A percentile compares a stretch with the other conserved stretches of the same genome.
phyloP scores from a whole-genome alignment of 2,797 vertebrate genomes.

The Siniperca scherzeri region DNA sequence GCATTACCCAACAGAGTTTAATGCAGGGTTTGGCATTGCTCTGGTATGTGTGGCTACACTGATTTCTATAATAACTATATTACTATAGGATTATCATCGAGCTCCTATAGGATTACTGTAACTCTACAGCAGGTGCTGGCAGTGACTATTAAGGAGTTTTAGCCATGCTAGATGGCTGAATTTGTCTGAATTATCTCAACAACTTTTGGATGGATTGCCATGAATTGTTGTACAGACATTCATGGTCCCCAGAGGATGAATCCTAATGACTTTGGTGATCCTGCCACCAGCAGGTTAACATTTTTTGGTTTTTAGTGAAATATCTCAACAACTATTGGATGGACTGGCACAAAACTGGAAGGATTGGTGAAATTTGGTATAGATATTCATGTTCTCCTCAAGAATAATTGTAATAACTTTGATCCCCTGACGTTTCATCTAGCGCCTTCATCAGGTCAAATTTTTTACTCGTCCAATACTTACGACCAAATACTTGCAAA shows the following conservation, averaged over 20 bases:
- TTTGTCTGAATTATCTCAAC: slow-evolving; percentile 6
- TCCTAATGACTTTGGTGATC: neutral
- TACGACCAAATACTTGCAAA: neutral
- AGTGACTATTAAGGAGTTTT: slow-evolving; percentile 13
- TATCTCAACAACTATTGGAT: neutral
- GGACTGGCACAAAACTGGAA: neutral
- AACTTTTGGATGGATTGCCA: neutral
- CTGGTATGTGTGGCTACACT: neutral
- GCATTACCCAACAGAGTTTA: slow-evolving; percentile 14
- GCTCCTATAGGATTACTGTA: slow-evolving; percentile 23
- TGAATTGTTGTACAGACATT: neutral
- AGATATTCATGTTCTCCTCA: too few relatives aligned
- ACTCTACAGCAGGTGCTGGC: slow-evolving; percentile 12
- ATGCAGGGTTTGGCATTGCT: neutral
- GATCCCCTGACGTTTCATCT: neutral
- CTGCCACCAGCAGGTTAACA: neutral
- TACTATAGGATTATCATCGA: slow-evolving; percentile 4
- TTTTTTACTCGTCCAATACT: neutral
- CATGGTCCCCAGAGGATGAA: neutral
- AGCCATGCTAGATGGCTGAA: neutral
- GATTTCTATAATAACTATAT: slow-evolving; percentile 21
- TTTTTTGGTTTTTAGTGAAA: neutral
- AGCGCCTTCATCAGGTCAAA: neutral
- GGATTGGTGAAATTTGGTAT: too few relatives aligned
- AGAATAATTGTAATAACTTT: neutral